Base-by-base conservation (phyloP, 2,797 vertebrate genomes). In the Periophthalmus magnuspinnatus region DNA sequence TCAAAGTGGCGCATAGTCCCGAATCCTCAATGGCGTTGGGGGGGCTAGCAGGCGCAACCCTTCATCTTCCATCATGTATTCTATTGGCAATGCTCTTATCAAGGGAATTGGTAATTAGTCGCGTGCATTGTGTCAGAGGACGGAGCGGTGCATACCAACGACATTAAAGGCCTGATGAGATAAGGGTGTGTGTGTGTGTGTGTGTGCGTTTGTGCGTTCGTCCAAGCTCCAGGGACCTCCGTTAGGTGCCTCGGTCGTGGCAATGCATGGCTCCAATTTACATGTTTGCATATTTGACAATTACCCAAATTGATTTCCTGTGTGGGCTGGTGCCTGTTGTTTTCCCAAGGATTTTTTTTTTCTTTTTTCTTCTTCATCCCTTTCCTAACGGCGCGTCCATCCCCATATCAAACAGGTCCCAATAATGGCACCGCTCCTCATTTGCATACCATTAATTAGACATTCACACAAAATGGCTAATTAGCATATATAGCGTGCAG, bases 381-480 rank as follows among this genome's bases (percentile, higher is more conserved):
- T 22, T 61, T 61, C 19, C 62, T 81, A 87, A 86, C 59, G 72
- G 72, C 48, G 1, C 75, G 77, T 89, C 89, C 90, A 80, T 91
- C 88, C 81, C 69, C 78, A 72, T 86, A 87, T 89, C 86, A 89
- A 89, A 91, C 83, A 80, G 85, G 81, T 86, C 86, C 91, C 91
- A 86, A 91, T 90, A 90, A 93, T 78, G 82, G 84, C 71, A 62
- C 56, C 34, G 74, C 17, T 76, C 86, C 86, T 90, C 86, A 94
- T 94, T 94, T 93, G 90, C 92, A 92, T 93, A 78, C 57, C 50
- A 81, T 93, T 92, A 94, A 94, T 94, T 94, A 93, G 85, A 89
- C 81, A 86, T 85, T 91, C 88, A 84, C 83, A 88, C 87, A 90
- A 86, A 88, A 89, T 72, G 77, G 69, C 61, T 90, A 89, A 91